Percentiles rank a stretch among this genome's conserved stretches.
Conservation (phyloP, 2,888 invertebrate genomes). For the Caenorhabditis parvicauda region DNA sequence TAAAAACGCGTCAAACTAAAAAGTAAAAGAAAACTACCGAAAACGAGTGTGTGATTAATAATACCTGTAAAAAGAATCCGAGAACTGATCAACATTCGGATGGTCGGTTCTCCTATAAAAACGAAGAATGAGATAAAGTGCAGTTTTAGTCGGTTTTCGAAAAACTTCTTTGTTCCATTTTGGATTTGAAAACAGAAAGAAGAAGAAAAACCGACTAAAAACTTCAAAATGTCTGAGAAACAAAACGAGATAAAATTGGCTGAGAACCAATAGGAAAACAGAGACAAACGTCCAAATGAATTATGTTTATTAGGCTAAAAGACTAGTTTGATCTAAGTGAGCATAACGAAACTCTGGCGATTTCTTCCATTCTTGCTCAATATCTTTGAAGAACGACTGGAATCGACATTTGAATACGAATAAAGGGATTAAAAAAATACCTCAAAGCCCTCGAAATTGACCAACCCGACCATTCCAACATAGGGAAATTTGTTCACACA, state of each 20-base stretch:
- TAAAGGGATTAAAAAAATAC: slow-evolving; percentile 5
- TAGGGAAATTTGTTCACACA: slow-evolving; percentile 32
- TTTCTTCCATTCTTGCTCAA: slow-evolving; percentile 14
- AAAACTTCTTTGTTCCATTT: no score
- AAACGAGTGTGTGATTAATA: no score
- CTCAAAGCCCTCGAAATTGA: slow-evolving; percentile 19
- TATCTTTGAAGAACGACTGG: slow-evolving; percentile 11
- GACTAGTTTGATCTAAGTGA: slow-evolving; percentile 28
- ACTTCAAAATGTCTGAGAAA: no score
- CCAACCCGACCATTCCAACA: slow-evolving; percentile 20
- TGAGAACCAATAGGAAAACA: background rate
- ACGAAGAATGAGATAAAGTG: no score
- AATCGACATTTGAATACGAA: background rate
- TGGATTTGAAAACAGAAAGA: background rate
- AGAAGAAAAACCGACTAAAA: background rate
- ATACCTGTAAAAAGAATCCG: no score
- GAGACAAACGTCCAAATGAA: no score
- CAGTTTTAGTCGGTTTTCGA: no score
- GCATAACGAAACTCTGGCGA: slow-evolving; percentile 7
- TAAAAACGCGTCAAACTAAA: no score
- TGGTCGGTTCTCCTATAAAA: no score
- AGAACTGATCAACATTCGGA: no score
- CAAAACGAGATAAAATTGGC: background rate
- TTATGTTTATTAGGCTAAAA: slow-evolving; percentile 17
- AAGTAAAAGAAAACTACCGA: no score